Base-by-base conservation (phyloP, 2,797 vertebrate genomes). In the Myripristis jacobus region DNA sequence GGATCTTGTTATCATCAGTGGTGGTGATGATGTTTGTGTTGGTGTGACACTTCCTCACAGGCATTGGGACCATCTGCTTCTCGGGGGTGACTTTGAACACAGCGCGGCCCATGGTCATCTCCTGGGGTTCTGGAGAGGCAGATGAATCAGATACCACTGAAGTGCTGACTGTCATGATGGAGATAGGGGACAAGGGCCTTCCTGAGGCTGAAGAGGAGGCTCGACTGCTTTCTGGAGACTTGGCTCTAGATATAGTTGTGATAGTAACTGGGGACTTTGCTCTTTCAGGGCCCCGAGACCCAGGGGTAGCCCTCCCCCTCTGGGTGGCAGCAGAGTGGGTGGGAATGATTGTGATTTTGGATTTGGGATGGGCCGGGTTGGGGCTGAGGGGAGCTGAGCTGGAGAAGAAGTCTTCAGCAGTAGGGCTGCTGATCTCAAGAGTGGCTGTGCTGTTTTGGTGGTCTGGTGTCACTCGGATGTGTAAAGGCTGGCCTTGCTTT, bases 1-100 rank as follows among this genome's bases (percentile, higher is more conserved):
- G 97, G 82, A 98, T 99, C 90, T 97, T 99, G 86, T 98, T 99
- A 85, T 99, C 97, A 2, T 99, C 97, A 1, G 96, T 97, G 47
- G 92, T 91, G 11, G 97, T 97, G 75, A 98, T 96, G 56, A 96
- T 96, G 81, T 94, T 97, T 18, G 94, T 87, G 1, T 94, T 98
- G 80, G 93, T 87, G n/a, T 94, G 96, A 81, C 95, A 95, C 78
- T 97, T 98, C 69, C 96, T 93, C 72, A 95, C 82, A 1, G 96
- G 93, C 48, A 94, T 89, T 0, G 96, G 95, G 2, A 96, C 97
- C 31, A 96, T 96, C 88, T 97, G 96, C 79, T 99, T 99, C 80
- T 99, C 98, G 0, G 98, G 97, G 2, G 96, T 98, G 58, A 98
- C 96, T 90, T 96, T 97, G 87, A 98, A 98, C 61, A 99, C 94